Evolutionary conservation across 1,140 invertebrate genomes (phyloP).

Genomic region (Yoshiicerus persimilis): DNA sequence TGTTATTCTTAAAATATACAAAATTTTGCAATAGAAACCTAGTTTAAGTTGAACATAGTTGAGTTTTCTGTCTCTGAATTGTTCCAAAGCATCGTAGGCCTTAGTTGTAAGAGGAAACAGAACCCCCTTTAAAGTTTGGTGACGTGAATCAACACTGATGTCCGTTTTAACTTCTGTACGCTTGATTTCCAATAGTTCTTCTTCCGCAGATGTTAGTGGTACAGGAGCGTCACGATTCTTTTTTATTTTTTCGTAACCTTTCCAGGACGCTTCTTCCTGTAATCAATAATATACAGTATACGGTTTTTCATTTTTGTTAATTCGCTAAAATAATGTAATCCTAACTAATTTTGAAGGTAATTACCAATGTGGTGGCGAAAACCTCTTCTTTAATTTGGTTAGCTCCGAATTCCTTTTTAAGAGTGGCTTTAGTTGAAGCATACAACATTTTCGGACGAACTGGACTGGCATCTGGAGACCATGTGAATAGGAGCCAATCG

Average conservation of each 20-base stretch:
- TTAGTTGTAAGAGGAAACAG: conserved; percentile 86
- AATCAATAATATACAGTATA: no score
- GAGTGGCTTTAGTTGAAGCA: conserved; percentile 95
- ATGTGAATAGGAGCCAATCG: conserved; percentile 93
- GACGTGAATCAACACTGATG: conserved; percentile 79
- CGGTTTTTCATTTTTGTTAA: no score
- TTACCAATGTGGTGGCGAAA: conserved; percentile 76
- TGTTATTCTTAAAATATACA: background rate
- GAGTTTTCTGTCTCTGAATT: conserved; percentile 57
- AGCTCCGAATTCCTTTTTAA: conserved; percentile 94
- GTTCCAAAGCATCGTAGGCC: conserved; percentile 70
- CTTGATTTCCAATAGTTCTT: conserved; percentile 79
- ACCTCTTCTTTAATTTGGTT: conserved; percentile 88
- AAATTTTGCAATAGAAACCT: conserved; percentile 54
- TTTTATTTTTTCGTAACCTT: conserved; percentile 79
- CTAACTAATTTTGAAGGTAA: no score
- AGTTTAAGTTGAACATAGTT: conserved; percentile 66
- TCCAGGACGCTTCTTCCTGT: conserved; percentile 76
- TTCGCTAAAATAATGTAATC: no score
- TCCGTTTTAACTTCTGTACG: conserved; percentile 71
- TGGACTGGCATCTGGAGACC: conserved; percentile 87
- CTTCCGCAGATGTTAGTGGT: conserved; percentile 84
- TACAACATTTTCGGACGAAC: conserved; percentile 98
- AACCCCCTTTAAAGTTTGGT: conserved; percentile 88
- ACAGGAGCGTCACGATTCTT: conserved; percentile 76